These are phyloP conservation scores for Lissocephala sabroskyi DNA, from an alignment of 2,888 invertebrate species.

Conservation along the genomic window DNA sequence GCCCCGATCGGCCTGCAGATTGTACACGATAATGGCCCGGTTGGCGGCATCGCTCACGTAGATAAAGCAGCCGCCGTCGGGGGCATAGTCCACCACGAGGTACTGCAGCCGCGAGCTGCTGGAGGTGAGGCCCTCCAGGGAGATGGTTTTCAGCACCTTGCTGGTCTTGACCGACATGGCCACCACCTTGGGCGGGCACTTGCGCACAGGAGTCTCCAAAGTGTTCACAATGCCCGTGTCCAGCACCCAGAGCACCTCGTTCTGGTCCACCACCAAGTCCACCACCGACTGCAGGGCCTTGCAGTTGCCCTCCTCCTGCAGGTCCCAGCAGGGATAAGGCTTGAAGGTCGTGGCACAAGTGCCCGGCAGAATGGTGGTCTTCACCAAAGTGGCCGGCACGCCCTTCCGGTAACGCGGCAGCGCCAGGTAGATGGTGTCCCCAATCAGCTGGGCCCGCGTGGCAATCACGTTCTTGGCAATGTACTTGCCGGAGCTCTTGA, in stretches of 20 bases:
- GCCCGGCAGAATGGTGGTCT: constrained; percentile 73
- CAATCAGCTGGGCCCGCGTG: constrained; percentile 76
- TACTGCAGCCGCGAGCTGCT: constrained; percentile 79
- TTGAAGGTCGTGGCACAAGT: constrained; percentile 73
- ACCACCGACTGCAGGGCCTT: constrained; percentile 80
- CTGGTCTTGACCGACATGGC: constrained; percentile 76
- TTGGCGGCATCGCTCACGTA: constrained; percentile 81
- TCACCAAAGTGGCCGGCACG: constrained; percentile 79
- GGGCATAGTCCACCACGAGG: constrained; percentile 78
- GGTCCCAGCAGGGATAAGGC: constrained; percentile 78
- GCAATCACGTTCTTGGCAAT: constrained; percentile 76
- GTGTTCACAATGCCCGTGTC: constrained; percentile 82
- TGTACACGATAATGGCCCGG: constrained; percentile 79
- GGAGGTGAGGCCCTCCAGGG: constrained; percentile 76
- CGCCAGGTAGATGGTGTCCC: constrained; percentile 75
- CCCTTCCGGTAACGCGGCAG: constrained; percentile 77
- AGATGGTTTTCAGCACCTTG: constrained; percentile 77
- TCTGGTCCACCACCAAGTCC: constrained; percentile 77
- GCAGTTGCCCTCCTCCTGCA: constrained; percentile 79
- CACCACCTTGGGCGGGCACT: constrained; percentile 81
- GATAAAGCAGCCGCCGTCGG: constrained; percentile 77
- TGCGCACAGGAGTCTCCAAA: constrained; percentile 77
- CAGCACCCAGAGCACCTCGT: constrained; percentile 81
- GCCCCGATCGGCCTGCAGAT: constrained; percentile 76
- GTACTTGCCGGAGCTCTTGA: constrained; percentile 75